A percentile compares a stretch with the other conserved stretches of the same genome.
These are phyloP conservation scores for Germaria angustata DNA, from an alignment of 2,888 invertebrate genomes.

Conservation along the genomic window DNA sequence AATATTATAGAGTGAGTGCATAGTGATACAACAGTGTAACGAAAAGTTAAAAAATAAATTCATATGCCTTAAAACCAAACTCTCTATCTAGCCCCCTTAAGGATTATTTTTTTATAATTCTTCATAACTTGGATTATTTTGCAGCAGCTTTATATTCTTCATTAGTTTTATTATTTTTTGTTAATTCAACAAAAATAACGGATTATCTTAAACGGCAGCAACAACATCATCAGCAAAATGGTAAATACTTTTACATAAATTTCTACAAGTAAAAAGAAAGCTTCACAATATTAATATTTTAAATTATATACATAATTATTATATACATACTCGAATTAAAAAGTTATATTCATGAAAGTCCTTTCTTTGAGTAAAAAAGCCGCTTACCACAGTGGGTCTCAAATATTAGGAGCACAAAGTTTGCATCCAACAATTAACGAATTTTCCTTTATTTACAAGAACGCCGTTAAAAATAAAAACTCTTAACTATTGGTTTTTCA, in stretches of 20 bases:
- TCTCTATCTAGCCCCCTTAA: neutral
- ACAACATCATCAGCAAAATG: conserved; percentile 70
- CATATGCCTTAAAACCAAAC: neutral
- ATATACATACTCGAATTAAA: too few relatives aligned
- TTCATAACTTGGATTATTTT: conserved; percentile 38
- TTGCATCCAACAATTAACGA: too few relatives aligned
- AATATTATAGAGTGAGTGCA: neutral
- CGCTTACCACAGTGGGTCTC: too few relatives aligned
- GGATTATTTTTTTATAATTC: conserved; percentile 16
- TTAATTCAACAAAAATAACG: conserved; percentile 53
- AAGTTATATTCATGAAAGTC: too few relatives aligned
- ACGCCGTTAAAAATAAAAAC: too few relatives aligned
- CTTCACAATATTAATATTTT: too few relatives aligned
- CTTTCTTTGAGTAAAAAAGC: too few relatives aligned
- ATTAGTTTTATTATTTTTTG: conserved; percentile 14
- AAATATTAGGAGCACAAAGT: too few relatives aligned
- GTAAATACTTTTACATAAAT: conserved; percentile 72
- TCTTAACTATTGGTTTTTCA: too few relatives aligned
- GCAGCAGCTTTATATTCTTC: neutral
- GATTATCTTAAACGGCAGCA: conserved; percentile 56
- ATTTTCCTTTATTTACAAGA: too few relatives aligned
- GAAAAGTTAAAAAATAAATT: neutral
- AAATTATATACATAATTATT: too few relatives aligned
- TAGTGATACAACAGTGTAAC: conserved; percentile 8
- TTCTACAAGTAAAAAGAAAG: too few relatives aligned